Evolutionary conservation across 2,113 vertebrate species (phyloP), one percentile per base, ranked within the genome.

Genomic region (Rallus limicola): DNA sequence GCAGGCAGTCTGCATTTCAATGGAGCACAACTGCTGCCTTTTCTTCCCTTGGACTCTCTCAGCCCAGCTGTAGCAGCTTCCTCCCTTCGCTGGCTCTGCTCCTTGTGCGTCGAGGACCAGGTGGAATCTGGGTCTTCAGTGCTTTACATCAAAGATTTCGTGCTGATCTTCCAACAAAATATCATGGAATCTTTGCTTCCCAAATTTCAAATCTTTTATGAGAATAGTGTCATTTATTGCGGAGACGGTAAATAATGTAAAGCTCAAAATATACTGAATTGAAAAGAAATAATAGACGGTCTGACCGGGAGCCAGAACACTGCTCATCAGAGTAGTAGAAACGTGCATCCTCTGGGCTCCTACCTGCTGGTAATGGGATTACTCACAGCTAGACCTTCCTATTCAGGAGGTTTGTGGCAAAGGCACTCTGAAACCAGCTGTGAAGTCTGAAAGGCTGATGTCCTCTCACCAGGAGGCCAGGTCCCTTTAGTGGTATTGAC

Each of bases 1-100:
- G 93, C 96, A 96, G 91, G 53, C 82, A 76, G 44, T 82, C 38
- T 84, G 81, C 65, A 78, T 96, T 84, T 96, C 67, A 93, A 53
- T 50, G 48, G 53, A 97, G 88, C 74, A 96, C 88, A 95, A 90
- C 95, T 93, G 78, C 77, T 86, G 83, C 70, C 84, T 96, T 93
- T 93, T 93, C 77, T 94, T 93, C 80, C 40, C 60, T 91, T 82
- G 58, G 81, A 89, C 63, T 94, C 80, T 59, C 74, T 87, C 88
- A 92, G 80, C 72, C 86, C 96, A 97, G 93, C 95, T 97, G 95
- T 91, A 93, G 86, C 36, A 4, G 81, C 95, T 97, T 97, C 93
- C 95, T 96, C 93, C 28, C 81, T 89, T n/a, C 1, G 0, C 65
- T 92, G 95, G 92, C 96, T 96, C 91, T 52, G 74, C 83, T 96